Evolutionary conservation across 2,888 invertebrate genomes (phyloP).

Genomic region (Drosophila melanosoma): DNA sequence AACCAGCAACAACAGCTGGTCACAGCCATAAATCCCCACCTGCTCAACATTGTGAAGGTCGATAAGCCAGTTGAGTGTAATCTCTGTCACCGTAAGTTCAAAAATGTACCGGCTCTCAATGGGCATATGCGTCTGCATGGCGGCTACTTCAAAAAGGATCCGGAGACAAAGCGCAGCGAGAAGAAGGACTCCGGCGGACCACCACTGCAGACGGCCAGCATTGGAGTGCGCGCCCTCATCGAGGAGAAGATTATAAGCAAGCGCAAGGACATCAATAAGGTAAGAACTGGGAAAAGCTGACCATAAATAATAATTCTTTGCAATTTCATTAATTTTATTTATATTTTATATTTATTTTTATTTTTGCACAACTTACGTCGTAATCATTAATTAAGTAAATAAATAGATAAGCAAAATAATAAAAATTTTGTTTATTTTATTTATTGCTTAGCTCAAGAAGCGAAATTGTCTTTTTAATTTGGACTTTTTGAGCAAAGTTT

Average conservation of each 20-base stretch:
- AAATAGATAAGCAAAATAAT: neutral
- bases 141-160: constrained; percentile 98
- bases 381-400: neutral
- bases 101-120: constrained; percentile 98
- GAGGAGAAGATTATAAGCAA: constrained; percentile 97
- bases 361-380: neutral
- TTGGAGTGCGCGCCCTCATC: constrained; percentile 94
- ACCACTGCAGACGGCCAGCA: constrained; percentile 95
- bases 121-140: constrained; percentile 99
- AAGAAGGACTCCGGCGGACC: constrained; percentile 93
- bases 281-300: constrained; percentile 36
- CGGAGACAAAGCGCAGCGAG: constrained; percentile 93
- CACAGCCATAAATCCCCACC: constrained; percentile 80
- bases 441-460: neutral
- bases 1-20: constrained; percentile 57
- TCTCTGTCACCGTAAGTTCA: constrained; percentile 97
- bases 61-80: constrained; percentile 97
- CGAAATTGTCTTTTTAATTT: neutral
- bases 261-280: constrained; percentile 86
- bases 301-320: too few species aligned
- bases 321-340: too few species aligned
- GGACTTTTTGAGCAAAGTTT: neutral
- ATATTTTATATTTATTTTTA: too few species aligned
- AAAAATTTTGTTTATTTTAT: neutral
- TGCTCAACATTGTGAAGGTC: constrained; percentile 85